Conservation (phyloP, 2,113 vertebrate genomes). For the Ciconia boyciana region DNA sequence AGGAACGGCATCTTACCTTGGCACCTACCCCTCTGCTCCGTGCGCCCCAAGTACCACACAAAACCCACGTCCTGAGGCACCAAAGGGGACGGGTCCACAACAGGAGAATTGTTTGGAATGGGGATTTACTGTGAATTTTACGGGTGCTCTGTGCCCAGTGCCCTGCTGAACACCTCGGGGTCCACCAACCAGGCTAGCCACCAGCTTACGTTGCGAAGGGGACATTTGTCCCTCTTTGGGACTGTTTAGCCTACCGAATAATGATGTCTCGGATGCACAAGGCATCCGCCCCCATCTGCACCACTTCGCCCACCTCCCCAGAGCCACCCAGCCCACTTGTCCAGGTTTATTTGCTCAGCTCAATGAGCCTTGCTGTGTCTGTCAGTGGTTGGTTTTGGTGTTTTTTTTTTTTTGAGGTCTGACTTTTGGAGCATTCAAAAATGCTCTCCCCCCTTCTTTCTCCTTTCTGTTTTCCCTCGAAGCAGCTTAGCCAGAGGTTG, state of each 20-base stretch:
- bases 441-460: background rate
- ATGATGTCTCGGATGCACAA: accelerated
- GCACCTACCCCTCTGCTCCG: background rate
- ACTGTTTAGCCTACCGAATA: accelerated
- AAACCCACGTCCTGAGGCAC: background rate
- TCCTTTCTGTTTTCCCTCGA: constrained; percentile 47
- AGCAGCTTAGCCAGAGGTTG: constrained; percentile 47
- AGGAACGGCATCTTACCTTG: background rate
- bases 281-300: accelerated
- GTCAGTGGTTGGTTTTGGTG: background rate
- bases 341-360: background rate
- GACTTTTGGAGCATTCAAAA: constrained; percentile 1
- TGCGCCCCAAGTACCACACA: accelerated
- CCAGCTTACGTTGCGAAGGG: accelerated
- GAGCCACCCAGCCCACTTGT: background rate
- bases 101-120: background rate
- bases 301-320: background rate
- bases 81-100: accelerated
- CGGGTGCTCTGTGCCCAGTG: accelerated
- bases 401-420: background rate
- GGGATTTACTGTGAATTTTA: background rate
- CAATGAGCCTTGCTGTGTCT: background rate
- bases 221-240: background rate
- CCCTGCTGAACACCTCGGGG: background rate
- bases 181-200: background rate